These are phyloP conservation scores for Heliconius nattereri DNA, from an alignment of 1,140 invertebrate genomes.

Conservation along the genomic window DNA sequence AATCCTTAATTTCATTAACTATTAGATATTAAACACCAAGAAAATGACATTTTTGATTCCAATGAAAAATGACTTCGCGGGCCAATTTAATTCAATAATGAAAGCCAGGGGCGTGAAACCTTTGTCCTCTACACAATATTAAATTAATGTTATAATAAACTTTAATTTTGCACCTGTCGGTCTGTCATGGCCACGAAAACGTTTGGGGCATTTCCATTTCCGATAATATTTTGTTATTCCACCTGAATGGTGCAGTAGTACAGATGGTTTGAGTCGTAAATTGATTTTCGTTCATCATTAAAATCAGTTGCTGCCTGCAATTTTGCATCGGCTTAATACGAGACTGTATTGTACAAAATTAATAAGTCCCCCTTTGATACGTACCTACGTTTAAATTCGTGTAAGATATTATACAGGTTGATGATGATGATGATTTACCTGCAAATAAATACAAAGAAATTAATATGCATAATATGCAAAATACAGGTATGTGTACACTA, in stretches of 20 bases:
- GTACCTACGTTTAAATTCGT: neutral
- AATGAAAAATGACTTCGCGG: constrained; percentile 31
- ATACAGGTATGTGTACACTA: neutral
- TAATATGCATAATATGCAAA: neutral
- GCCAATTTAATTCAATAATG: constrained; percentile 43
- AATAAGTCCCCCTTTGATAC: constrained; percentile 7
- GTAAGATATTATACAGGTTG: neutral
- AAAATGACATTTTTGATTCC: constrained; percentile 19
- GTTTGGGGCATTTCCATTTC: constrained; percentile 53
- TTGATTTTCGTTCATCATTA: constrained; percentile 32
- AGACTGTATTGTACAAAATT: neutral
- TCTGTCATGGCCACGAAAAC: constrained; percentile 44
- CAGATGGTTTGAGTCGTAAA: constrained; percentile 28
- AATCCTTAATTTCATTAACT: constrained; percentile 10
- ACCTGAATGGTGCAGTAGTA: constrained; percentile 16
- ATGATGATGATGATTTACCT: constrained; percentile 1
- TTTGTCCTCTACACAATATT: constrained; percentile 51
- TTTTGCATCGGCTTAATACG: constrained; percentile 13
- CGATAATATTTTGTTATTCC: constrained; percentile 49
- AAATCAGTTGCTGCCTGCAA: constrained; percentile 26
- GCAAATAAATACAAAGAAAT: neutral
- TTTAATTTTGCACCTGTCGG: constrained; percentile 66
- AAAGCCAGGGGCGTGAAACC: constrained; percentile 41
- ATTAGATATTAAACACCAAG: constrained; percentile 9
- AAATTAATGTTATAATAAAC: constrained; percentile 65